Percentiles rank a stretch among this genome's conserved stretches.
Conservation (phyloP, 1,140 invertebrate species). For the Onthophagus taurus region DNA sequence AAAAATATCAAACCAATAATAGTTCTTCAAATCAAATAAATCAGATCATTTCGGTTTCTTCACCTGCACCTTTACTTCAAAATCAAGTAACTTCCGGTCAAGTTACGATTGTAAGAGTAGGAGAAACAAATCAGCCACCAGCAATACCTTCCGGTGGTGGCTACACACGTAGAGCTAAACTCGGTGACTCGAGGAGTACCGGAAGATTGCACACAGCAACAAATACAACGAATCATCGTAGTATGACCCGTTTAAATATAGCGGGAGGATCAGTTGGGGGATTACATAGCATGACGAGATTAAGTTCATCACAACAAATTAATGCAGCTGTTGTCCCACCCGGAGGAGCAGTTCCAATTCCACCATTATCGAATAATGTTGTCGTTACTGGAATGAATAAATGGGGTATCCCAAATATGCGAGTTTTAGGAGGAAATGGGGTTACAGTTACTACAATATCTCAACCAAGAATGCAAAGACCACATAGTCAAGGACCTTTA, state of each 20-base stretch:
- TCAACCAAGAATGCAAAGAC: constrained; percentile 41
- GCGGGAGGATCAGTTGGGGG: constrained; percentile 61
- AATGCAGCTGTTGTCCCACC: constrained; percentile 40
- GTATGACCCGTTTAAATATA: constrained; percentile 64
- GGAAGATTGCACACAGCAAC: constrained; percentile 56
- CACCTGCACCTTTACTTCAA: constrained; percentile 40
- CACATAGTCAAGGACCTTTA: constrained; percentile 42
- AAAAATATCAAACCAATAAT: constrained; percentile 45
- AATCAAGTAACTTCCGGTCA: constrained; percentile 56
- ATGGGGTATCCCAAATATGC: constrained; percentile 38
- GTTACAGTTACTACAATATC: constrained; percentile 54
- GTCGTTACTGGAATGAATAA: constrained; percentile 41
- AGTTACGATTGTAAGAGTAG: constrained; percentile 66
- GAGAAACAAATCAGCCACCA: constrained; percentile 30
- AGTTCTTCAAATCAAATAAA: constrained; percentile 32
- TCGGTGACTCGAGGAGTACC: constrained; percentile 59
- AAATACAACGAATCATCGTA: constrained; percentile 56
- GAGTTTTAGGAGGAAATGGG: constrained; percentile 47
- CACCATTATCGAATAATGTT: constrained; percentile 30
- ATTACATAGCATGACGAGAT: constrained; percentile 75
- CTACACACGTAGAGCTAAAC: constrained; percentile 51
- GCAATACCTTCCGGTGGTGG: constrained; percentile 39
- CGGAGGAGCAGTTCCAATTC: constrained; percentile 31
- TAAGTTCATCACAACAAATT: constrained; percentile 62
- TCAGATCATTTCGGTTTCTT: constrained; percentile 19